Evolutionary conservation across 1,140 invertebrate genomes (phyloP), one percentile per base, ranked within the genome.

Genomic region (Bombus picipes): DNA sequence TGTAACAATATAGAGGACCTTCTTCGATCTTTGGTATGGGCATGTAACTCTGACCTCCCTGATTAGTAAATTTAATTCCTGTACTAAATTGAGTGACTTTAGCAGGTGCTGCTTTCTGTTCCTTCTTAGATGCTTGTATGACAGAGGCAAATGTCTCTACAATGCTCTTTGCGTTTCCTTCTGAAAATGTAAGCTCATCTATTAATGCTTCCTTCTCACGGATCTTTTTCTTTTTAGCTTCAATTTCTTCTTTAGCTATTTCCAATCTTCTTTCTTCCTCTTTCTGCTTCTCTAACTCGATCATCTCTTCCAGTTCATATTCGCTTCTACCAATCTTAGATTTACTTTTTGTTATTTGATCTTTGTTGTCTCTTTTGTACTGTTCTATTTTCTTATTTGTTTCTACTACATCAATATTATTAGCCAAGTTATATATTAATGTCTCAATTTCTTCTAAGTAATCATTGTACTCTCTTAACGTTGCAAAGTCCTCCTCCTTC

Each of bases 301-400:
- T 94, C 83, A 99, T 95, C 94, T 98, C 97, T 92, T 99, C 98
- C 66, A 99, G 93, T 92, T 99, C 98, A 89, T 98, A 95, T 93
- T 97, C 97, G 91, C 96, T 96, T 91, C 96, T 95, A 79, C 97
- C 97, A 32, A 97, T 93, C 93, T 97, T 97, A 2, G 96, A 96
- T 94, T 98, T 98, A 94, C 98, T 99, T 91, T 98, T 98, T 88
- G 97, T 96, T 85, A 99, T 99, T 77, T 97, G 94, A 68, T 99
- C 98, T 87, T 97, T 97, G 94, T 99, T 99, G 88, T 99, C 98
- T 87, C 97, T 98, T 94, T 98, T 99, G 94, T 99, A 99, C 86
- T 98, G 97, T 91, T 99, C 98, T 89, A 99, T 99, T 92, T 96
- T 97, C 93, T 97, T 98, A 93, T 98, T 98, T 3, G 98, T 99